Evolutionary conservation across 2,888 invertebrate genomes (phyloP), one percentile per base, ranked within the genome.

Genomic region (Clanis bilineata): DNA sequence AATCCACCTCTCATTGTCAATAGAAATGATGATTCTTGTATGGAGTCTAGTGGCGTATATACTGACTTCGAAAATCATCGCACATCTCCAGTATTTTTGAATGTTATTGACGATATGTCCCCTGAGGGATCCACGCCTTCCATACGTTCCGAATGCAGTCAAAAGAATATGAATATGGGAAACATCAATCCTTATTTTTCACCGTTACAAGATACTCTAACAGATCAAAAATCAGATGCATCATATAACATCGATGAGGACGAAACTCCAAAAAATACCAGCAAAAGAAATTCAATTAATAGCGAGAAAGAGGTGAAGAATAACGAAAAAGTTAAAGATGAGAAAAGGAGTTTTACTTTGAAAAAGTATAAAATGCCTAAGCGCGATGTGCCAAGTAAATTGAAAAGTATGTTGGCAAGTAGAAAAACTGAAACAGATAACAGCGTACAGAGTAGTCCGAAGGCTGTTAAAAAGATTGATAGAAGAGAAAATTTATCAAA

Each of bases 41-140:
- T 97, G 97, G 97, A 97, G 79, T 97, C 97, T 0, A 97, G 97
- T 76, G 97, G 97, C 0, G 95, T 97, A 56, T 97, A 97, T 76
- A 97, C 97, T 0, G 97, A 97, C 80, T 94, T 97, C 64, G 97
- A 97, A 81, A 96, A 95, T 72, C 93, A 93, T 65, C 83, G 93
- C 57, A 77, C 89, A 15, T 93, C 93, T 21, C 93, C 93, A 41
- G 87, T 93, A 15, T 89, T 92, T 65, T 73, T 93, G 28, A 90
- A 93, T 66, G 93, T 94, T 45, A 94, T 95, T 59, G 96, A 96
- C 71, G 94, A 94, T 66, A 93, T 93, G 83, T 95, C 96, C 0
- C 95, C 95, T 1, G 96, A 95, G 74, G 90, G 89, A 28, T 88
- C 93, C 62, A 93, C 94, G 0, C 92, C 93, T 61, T 94, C 94